Conservation (phyloP, 2,888 invertebrate species). For the Oligia latruncula region DNA sequence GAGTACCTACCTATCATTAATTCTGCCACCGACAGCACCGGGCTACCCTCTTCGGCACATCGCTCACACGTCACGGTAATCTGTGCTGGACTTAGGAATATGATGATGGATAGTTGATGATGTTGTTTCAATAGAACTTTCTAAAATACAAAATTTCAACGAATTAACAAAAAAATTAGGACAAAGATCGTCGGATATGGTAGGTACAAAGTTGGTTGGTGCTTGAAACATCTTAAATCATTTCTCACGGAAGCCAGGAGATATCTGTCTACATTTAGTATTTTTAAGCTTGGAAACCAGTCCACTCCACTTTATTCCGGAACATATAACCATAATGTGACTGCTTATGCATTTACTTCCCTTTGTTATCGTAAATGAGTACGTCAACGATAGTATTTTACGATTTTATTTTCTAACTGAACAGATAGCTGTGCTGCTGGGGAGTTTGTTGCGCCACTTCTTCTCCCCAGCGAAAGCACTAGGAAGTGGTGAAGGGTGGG, state of each 20-base stretch:
- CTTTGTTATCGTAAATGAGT: background rate
- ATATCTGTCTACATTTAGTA: background rate
- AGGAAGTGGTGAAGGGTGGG: no score
- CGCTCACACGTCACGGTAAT: slow-evolving; percentile 45
- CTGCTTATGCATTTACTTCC: background rate
- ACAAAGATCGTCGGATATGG: no score
- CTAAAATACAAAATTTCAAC: no score
- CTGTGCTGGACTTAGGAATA: slow-evolving; percentile 20
- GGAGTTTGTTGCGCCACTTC: no score
- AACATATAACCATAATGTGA: background rate
- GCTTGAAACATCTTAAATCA: background rate
- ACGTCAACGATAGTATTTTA: background rate
- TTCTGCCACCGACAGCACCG: slow-evolving; percentile 43
- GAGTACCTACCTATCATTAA: slow-evolving; percentile 53
- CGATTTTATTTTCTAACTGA: no score
- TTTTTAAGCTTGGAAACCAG: background rate
- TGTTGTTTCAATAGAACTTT: slow-evolving; percentile 8
- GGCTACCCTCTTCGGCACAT: slow-evolving; percentile 32
- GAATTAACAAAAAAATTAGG: no score
- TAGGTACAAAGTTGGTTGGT: no score
- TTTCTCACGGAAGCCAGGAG: no score
- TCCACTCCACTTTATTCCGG: background rate
- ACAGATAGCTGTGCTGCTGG: no score
- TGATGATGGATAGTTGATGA: slow-evolving; percentile 24
- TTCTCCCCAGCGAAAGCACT: no score